These are phyloP conservation scores for Tinea semifulvella DNA, from an alignment of 2,888 invertebrate genomes.

Conservation along the genomic window DNA sequence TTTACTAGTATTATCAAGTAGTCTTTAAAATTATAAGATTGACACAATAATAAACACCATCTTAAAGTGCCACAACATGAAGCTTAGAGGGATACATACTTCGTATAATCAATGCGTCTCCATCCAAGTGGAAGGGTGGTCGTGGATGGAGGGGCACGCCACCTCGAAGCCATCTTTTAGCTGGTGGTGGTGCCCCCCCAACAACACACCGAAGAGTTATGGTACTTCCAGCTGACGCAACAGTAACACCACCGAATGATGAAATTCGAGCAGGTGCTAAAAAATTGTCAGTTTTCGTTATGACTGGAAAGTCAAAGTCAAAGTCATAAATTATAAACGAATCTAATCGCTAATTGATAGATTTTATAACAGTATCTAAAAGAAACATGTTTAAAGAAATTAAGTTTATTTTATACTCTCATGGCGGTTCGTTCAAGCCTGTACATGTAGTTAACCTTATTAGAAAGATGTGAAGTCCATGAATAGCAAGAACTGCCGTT, in stretches of 20 bases:
- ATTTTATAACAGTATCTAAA: too few species aligned
- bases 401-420: too few species aligned
- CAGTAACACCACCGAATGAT: constrained; percentile 79
- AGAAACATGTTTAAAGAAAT: too few species aligned
- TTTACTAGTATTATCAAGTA: background rate
- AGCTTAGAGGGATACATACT: constrained; percentile 48
- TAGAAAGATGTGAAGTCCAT: too few species aligned
- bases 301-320: too few species aligned
- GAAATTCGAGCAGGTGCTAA: constrained; percentile 86
- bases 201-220: constrained; percentile 76
- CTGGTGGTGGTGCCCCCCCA: constrained; percentile 79
- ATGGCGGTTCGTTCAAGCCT: too few species aligned
- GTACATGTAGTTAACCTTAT: too few species aligned
- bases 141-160: constrained; percentile 72
- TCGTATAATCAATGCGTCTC: constrained; percentile 73
- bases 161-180: constrained; percentile 77
- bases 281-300: constrained; percentile 17
- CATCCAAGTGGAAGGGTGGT: constrained; percentile 71
- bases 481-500: too few species aligned
- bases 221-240: constrained; percentile 74
- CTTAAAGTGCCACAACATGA: background rate
- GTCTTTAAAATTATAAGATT: background rate
- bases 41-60: background rate
- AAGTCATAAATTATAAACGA: too few species aligned
- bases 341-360: too few species aligned